phyloP scores from a whole-genome alignment of 2,888 invertebrate species.

The Lepeophtheirus nordmannii region DNA sequence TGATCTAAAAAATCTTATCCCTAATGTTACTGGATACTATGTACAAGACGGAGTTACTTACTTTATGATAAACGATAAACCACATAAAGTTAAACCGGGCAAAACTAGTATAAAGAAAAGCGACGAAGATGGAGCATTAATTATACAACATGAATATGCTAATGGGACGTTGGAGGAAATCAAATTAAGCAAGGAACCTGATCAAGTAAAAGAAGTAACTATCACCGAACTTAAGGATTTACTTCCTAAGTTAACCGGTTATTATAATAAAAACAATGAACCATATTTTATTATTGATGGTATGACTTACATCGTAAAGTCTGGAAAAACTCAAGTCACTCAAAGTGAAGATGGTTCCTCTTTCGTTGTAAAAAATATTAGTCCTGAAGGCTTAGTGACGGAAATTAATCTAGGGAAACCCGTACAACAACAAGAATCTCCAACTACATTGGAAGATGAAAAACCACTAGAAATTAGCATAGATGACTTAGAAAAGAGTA shows the following conservation, averaged over 20 bases:
- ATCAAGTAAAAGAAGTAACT: not conserved
- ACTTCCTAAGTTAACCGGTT: not conserved
- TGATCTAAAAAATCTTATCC: not conserved
- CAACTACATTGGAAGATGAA: not conserved
- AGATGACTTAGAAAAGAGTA: not conserved
- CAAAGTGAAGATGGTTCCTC: not conserved
- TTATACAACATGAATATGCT: not conserved
- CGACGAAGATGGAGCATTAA: not conserved
- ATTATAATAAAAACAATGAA: not conserved
- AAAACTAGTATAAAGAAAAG: not conserved
- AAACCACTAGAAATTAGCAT: not conserved
- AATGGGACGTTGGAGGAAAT: not conserved
- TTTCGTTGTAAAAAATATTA: not conserved
- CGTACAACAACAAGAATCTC: not conserved
- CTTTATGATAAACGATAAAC: not conserved
- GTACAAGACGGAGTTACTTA: not conserved
- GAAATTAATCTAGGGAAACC: not conserved
- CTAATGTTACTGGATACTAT: not conserved
- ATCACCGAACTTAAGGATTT: not conserved
- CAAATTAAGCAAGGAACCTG: slow-evolving; percentile 6
- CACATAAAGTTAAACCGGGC: not conserved
- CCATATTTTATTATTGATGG: slow-evolving; percentile 3
- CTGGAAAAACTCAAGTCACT: not conserved
- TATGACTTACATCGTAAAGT: slow-evolving; percentile 1
- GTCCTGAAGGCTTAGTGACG: not conserved